A percentile compares a stretch with the other conserved stretches of the same genome.
Evolutionary conservation across 2,888 invertebrate genomes (phyloP).

Genomic region (Endomychus coccineus): DNA sequence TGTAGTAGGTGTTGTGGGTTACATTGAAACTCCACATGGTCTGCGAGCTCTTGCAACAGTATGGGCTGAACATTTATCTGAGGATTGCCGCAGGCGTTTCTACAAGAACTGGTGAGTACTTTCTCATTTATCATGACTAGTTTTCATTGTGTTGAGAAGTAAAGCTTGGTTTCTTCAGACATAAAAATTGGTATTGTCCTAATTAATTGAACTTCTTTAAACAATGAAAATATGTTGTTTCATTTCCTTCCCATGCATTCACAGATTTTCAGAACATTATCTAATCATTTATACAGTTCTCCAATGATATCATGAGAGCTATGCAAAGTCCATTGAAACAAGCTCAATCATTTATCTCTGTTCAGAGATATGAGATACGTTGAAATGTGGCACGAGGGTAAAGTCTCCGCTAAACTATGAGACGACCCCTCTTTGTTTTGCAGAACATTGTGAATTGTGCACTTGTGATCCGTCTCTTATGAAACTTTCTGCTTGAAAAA

Average conservation of each 20-base stretch:
- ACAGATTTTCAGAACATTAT: no score
- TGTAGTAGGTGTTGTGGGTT: slow-evolving; percentile 94
- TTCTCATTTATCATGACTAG: background rate
- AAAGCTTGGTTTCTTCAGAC: no score
- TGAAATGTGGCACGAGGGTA: slow-evolving; percentile 32
- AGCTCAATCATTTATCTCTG: slow-evolving; percentile 7
- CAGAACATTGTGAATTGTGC: no score
- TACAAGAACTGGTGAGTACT: slow-evolving; percentile 96
- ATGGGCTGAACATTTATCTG: slow-evolving; percentile 98
- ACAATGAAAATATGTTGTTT: background rate
- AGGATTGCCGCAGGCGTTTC: slow-evolving; percentile 96
- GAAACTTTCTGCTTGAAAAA: slow-evolving; percentile 8
- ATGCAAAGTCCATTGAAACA: slow-evolving; percentile 11
- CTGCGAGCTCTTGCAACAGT: slow-evolving; percentile 90
- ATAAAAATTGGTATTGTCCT: no score
- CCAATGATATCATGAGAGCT: slow-evolving; percentile 66
- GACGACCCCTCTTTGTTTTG: slow-evolving; percentile 49
- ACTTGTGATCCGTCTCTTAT: slow-evolving; percentile 12
- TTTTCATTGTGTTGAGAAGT: no score
- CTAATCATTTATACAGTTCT: slow-evolving; percentile 49
- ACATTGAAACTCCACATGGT: slow-evolving; percentile 98
- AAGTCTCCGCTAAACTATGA: slow-evolving; percentile 69
- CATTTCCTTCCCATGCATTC: no score
- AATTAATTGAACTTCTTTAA: no score
- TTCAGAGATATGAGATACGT: slow-evolving; percentile 27